phyloP scores from a whole-genome alignment of 2,113 vertebrate species.

The Protomyctophum bolini region DNA sequence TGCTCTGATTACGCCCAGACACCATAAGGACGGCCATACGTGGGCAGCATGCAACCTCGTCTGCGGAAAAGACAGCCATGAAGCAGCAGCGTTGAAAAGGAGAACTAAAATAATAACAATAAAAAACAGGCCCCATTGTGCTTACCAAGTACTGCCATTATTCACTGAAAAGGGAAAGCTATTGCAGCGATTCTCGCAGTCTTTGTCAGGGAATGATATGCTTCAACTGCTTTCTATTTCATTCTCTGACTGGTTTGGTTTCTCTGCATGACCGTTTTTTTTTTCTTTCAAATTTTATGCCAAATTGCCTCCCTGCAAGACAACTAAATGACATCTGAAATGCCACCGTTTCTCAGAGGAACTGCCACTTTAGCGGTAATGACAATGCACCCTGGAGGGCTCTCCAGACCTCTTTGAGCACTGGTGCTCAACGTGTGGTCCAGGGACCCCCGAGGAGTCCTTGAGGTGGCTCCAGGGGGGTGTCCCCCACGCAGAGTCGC shows the following conservation, averaged over 20 bases:
- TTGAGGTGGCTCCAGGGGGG: too few relatives aligned
- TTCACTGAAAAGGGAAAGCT: slow-evolving; percentile 24
- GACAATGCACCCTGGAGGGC: too few relatives aligned
- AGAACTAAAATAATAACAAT: too few relatives aligned
- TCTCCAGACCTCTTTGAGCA: too few relatives aligned
- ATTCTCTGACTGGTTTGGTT: slow-evolving; percentile 26
- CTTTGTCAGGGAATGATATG: slow-evolving; percentile 29
- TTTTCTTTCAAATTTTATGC: neutral
- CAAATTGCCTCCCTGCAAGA: slow-evolving; percentile 31
- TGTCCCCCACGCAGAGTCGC: too few relatives aligned
- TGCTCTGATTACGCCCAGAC: slow-evolving; percentile 54
- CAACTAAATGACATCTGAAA: slow-evolving; percentile 17
- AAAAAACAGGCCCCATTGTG: slow-evolving; percentile 5
- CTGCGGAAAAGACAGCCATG: neutral
- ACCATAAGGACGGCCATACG: slow-evolving; percentile 57
- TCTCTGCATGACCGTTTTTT: too few relatives aligned
- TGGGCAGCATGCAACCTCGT: slow-evolving; percentile 14
- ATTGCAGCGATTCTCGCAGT: slow-evolving; percentile 12
- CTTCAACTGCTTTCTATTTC: slow-evolving; percentile 27
- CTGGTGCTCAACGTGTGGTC: too few relatives aligned
- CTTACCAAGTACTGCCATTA: slow-evolving; percentile 13
- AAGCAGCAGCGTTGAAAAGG: neutral
- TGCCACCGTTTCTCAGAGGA: neutral
- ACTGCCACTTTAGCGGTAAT: too few relatives aligned
- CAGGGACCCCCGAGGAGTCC: too few relatives aligned